Evolutionary conservation across 2,797 vertebrate genomes (phyloP).

Genomic region (Hippopotamyrus pictus): DNA sequence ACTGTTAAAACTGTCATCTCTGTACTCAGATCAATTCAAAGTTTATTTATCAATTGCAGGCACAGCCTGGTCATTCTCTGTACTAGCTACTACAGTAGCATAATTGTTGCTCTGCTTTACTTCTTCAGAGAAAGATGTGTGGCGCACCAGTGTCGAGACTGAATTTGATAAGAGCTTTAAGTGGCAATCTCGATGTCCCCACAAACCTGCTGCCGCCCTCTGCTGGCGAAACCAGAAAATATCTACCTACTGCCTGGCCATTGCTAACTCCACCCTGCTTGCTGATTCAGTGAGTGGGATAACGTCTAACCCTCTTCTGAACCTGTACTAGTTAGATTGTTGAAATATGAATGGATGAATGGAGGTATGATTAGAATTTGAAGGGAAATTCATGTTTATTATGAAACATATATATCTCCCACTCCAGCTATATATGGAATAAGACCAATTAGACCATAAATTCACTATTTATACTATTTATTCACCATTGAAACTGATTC

Average conservation of each 20-base stretch:
- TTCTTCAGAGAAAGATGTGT: neutral
- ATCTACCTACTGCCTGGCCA: neutral
- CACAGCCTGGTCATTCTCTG: neutral
- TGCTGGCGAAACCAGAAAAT: slow-evolving; percentile 8
- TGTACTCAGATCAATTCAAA: neutral
- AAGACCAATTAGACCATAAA: neutral
- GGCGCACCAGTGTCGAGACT: neutral
- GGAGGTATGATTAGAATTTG: neutral
- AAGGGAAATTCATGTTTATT: neutral
- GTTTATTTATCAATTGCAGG: neutral
- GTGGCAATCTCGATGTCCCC: neutral
- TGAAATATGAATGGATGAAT: neutral
- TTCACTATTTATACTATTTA: neutral
- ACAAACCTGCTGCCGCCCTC: slow-evolving; percentile 14
- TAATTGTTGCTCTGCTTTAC: neutral
- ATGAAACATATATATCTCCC: neutral
- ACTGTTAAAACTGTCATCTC: neutral
- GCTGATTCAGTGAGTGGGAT: slow-evolving; percentile 8
- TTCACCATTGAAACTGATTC: neutral
- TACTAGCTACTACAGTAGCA: neutral
- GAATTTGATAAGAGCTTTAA: neutral
- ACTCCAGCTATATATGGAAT: neutral
- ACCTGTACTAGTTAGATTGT: neutral
- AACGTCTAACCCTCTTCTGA: neutral
- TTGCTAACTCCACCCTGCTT: slow-evolving; percentile 14